These are phyloP conservation scores for Strix uralensis DNA, from an alignment of 2,113 vertebrate species.

Conservation along the genomic window DNA sequence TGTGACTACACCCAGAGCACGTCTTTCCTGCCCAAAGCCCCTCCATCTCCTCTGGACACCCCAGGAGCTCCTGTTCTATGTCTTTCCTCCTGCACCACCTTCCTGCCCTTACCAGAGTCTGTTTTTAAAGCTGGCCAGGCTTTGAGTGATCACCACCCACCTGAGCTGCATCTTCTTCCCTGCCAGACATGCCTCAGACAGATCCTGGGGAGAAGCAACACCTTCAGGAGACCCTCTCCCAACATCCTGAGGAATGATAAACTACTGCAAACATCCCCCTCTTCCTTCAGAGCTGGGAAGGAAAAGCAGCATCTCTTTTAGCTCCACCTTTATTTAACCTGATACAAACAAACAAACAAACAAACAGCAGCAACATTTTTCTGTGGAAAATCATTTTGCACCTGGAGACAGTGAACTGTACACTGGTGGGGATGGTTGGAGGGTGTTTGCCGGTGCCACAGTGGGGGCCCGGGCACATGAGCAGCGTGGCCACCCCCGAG, in stretches of 20 bases:
- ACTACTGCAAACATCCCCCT: not conserved
- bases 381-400: not conserved
- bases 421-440: not conserved
- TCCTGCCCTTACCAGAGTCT: not conserved
- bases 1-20: not conserved
- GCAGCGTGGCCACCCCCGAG: not conserved
- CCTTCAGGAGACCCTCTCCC: not conserved
- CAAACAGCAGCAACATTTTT: not conserved
- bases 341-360: not conserved
- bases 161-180: not conserved
- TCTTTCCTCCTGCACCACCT: not conserved
- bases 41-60: fast-evolving
- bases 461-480: not conserved
- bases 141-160: not conserved
- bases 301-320: not conserved
- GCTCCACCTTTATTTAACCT: not conserved
- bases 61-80: not conserved
- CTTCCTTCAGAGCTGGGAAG: not conserved
- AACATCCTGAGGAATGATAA: not conserved
- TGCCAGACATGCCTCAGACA: not conserved
- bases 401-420: not conserved
- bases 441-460: not conserved
- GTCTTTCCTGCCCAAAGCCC: not conserved
- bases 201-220: not conserved
- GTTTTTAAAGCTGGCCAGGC: not conserved